A percentile compares a stretch with the other conserved stretches of the same genome.
Conservation (phyloP, 2,797 vertebrate species). For the Melanotaenia trifasciata region DNA sequence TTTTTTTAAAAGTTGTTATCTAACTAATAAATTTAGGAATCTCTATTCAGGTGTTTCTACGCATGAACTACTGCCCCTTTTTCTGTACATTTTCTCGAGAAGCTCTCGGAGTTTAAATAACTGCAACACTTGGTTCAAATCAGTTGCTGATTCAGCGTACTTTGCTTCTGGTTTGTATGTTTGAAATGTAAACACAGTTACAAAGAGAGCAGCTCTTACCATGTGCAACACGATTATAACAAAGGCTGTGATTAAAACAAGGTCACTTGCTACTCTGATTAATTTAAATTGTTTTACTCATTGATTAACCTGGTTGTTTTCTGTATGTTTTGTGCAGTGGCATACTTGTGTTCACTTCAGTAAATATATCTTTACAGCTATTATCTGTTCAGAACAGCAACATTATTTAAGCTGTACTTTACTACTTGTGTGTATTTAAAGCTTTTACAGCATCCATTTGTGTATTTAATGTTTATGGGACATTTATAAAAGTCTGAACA, state of each 20-base stretch:
- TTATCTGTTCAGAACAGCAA: neutral
- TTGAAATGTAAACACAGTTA: too few relatives aligned
- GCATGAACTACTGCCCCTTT: neutral
- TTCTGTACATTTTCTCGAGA: neutral
- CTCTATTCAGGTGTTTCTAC: neutral
- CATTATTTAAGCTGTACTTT: neutral
- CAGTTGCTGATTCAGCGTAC: neutral
- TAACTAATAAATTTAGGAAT: neutral
- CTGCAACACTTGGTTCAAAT: neutral
- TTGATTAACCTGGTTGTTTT: too few relatives aligned
- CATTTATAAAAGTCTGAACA: too few relatives aligned
- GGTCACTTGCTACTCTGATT: neutral
- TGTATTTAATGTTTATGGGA: neutral
- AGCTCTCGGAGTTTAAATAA: neutral
- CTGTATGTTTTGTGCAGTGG: too few relatives aligned
- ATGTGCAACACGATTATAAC: neutral
- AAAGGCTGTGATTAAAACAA: neutral
- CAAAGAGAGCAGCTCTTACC: neutral
- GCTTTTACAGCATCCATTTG: neutral
- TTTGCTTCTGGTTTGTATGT: neutral
- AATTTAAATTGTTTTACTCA: too few relatives aligned
- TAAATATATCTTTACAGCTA: neutral
- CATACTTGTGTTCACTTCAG: too few relatives aligned
- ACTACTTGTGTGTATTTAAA: neutral
- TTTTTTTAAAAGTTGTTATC: neutral